These are phyloP conservation scores for Hemithea aestivaria DNA, from an alignment of 2,888 invertebrate genomes.

Conservation along the genomic window DNA sequence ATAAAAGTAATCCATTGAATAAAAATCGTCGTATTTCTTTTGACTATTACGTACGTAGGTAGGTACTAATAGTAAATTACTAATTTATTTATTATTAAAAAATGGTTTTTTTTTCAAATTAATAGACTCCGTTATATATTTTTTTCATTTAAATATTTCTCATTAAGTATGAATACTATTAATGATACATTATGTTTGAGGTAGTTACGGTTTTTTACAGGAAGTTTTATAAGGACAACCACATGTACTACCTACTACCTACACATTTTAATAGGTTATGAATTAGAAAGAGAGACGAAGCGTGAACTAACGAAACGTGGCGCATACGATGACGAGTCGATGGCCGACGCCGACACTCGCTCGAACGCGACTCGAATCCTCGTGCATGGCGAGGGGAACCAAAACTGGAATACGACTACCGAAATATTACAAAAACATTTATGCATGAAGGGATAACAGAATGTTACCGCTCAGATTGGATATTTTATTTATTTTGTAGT, in stretches of 20 bases:
- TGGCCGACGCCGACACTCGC: constrained; percentile 9
- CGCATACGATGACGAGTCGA: constrained; percentile 28
- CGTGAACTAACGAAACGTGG: constrained; percentile 47
- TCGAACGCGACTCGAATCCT: constrained; percentile 1
- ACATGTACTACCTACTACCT: too few species aligned
- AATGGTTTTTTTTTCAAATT: too few species aligned
- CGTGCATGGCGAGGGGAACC: constrained; percentile 32
- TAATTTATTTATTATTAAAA: too few species aligned
- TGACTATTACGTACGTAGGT: too few species aligned
- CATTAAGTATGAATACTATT: too few species aligned
- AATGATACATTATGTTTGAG: too few species aligned
- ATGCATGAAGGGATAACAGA: constrained; percentile 73
- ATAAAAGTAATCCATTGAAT: constrained; percentile 45
- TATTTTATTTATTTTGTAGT: constrained; percentile 49
- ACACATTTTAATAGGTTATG: too few species aligned
- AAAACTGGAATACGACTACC: constrained; percentile 54
- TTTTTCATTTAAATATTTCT: not conserved
- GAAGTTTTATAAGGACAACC: too few species aligned
- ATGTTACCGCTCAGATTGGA: constrained; percentile 59
- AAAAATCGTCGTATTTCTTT: too few species aligned
- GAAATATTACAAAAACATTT: constrained; percentile 73
- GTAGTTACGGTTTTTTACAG: too few species aligned
- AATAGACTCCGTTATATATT: too few species aligned
- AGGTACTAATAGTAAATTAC: too few species aligned
- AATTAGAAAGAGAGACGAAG: constrained; percentile 45